Base-by-base conservation (phyloP, 2,888 invertebrate genomes). In the Sclerodermus sp. region DNA sequence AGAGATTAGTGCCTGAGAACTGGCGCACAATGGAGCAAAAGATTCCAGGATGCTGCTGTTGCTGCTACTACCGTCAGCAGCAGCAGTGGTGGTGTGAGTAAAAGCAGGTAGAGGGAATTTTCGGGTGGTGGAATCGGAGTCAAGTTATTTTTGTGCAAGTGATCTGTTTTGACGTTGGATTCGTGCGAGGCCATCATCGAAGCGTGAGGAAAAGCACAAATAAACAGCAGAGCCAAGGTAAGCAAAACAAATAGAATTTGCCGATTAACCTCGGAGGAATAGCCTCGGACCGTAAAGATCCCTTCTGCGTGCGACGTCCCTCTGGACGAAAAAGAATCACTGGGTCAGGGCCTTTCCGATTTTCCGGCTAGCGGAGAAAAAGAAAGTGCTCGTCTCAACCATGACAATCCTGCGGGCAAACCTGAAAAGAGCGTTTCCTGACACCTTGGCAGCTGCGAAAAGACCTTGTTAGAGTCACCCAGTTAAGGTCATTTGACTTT, bases 161-260 rank as follows among this genome's bases (percentile, higher is more conserved):
- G 49, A 58, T 57, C 48, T 68, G 55, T 67, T 67, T 64, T 69
- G 69, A 72, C 68, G 46, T 12, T 4, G 13, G 34, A 34, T 34
- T 34, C 4, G 34, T 12, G 34, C 3, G 3, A 12, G 34, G 2
- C 4, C 23, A 23, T 23, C 23, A 23, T 23, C 23, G 8, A 23
- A 8, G 34, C 34, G 34, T 40, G 38, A 34, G 42, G 45, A 39
- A 46, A 57, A 51, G 49, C 47, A 48, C 49, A 52, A 46, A 59
- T 57, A 51, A 53, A 49, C 50, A 42, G 42, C 53, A 31, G 41
- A 18, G 31, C 37, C 42, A 40, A 47, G 46, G 41, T 50, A 49
- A 47, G 53, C 57, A 57, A 49, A 56, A 57, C 54, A 58, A 71
- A 71, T 57, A 60, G 65, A 70, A 70, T 71, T 71, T 66, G 57